Evolutionary conservation across 2,888 invertebrate genomes (phyloP).

Genomic region (Synergus laeviventris): DNA sequence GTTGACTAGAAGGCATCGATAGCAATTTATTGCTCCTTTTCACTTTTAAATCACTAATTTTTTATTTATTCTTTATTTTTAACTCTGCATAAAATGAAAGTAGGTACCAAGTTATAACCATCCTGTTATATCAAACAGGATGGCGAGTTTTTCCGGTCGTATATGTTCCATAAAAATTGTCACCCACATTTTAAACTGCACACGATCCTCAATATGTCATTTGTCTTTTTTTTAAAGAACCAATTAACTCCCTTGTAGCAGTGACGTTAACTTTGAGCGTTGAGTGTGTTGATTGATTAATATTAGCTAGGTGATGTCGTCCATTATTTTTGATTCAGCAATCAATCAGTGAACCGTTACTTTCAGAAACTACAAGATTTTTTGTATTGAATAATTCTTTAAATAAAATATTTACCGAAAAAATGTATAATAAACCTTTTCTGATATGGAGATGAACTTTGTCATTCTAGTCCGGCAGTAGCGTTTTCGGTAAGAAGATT

Average conservation of each 20-base stretch:
- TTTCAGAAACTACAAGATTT: neutral
- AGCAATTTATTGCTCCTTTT: neutral
- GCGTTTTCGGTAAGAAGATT: conserved; percentile 17
- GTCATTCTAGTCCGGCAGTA: neutral
- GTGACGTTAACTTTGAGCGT: neutral
- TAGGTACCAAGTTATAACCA: neutral
- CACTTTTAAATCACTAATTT: neutral
- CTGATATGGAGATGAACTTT: neutral
- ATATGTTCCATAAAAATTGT: too few relatives aligned
- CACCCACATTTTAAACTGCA: neutral
- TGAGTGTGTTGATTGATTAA: neutral
- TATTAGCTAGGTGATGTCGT: neutral
- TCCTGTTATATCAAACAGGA: neutral
- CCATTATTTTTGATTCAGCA: neutral
- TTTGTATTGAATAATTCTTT: neutral
- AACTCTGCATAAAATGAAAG: neutral
- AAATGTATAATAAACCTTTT: neutral
- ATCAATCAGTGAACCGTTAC: neutral
- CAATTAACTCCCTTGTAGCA: neutral
- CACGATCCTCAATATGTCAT: neutral
- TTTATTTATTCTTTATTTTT: neutral
- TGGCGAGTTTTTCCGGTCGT: too few relatives aligned
- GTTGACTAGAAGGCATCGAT: neutral
- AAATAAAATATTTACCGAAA: neutral
- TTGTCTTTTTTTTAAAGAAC: neutral